Conservation (phyloP, 1,140 invertebrate species). For the Tribolium madens region DNA sequence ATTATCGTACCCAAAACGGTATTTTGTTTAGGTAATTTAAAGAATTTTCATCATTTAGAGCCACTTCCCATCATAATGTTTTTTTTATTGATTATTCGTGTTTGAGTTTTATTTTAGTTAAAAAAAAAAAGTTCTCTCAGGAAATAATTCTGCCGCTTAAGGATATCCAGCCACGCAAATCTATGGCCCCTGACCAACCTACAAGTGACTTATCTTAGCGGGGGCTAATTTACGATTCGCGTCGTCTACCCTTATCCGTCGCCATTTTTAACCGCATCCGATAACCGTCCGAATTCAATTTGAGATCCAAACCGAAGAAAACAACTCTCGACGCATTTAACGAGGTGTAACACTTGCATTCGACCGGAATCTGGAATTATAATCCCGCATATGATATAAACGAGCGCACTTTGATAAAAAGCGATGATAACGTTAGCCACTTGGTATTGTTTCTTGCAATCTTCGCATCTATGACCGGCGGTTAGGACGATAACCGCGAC, state of each 20-base stretch:
- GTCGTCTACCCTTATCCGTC: not conserved
- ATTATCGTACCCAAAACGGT: too few relatives aligned
- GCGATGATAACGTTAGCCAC: constrained; percentile 22
- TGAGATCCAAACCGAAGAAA: not conserved
- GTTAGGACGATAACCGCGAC: constrained; percentile 19
- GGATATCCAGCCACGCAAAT: not conserved
- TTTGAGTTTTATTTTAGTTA: too few relatives aligned
- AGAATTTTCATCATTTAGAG: too few relatives aligned
- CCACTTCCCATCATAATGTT: too few relatives aligned
- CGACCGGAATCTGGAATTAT: constrained; percentile 36
- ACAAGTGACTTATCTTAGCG: not conserved
- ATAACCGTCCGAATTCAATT: not conserved
- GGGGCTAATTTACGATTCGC: not conserved
- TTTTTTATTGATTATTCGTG: too few relatives aligned
- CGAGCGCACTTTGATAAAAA: constrained; percentile 12
- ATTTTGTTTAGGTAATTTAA: too few relatives aligned
- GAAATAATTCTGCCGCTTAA: too few relatives aligned
- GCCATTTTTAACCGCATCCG: not conserved
- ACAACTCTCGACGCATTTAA: constrained; percentile 26
- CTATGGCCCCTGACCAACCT: too few relatives aligned
- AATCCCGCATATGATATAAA: constrained; percentile 31
- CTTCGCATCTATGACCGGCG: constrained; percentile 17
- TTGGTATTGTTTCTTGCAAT: constrained; percentile 38
- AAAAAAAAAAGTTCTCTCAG: too few relatives aligned
- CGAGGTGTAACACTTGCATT: constrained; percentile 39